Evolutionary conservation across 1,140 invertebrate genomes (phyloP), one percentile per base, ranked within the genome.

Genomic region (Drosophila kepulauana): DNA sequence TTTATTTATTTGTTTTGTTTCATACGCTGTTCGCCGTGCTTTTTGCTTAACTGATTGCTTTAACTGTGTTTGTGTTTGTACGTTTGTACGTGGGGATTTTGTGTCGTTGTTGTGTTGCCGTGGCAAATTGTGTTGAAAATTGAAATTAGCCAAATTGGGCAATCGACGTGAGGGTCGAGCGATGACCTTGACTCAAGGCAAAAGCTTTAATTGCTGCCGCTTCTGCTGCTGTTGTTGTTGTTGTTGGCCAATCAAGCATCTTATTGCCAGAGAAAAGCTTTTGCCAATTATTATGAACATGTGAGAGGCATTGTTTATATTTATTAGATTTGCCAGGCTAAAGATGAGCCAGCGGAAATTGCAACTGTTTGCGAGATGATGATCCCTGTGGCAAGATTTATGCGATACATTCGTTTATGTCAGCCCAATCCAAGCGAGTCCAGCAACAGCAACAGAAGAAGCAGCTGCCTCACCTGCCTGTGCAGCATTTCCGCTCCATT

Each of bases 401-500:
- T 89, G 81, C 78, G 65, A 84, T 82, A 76, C 85, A 89, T 89
- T 89, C 86, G 75, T 89, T 89, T 79, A 66, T 73, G 80, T 72
- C 82, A 69, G 63, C 61, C 69, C 59, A 30, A n/a, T 13, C 49
- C 49, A 25, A 25, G 20, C 20, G 20, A 38, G 35, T 38, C 52
- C 38, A 54, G 13, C 3, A 16, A 1, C 16, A 25, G 35, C 35
- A 20, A 5, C 2, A 43, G 2, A n/a, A 13, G 13, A 35, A 51
- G 33, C 46, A 43, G 8, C 63, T 45, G 52, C 28, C 20, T 28
- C 13, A 52, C 20, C 30, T 30, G 20, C 52, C 38, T 13, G 15
- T 52, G 58, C 61, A 80, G 70, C 81, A 81, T 89, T 88, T 88
- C 84, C 85, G 84, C 85, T 89, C 81, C 80, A 88, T 88, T 88